Base-by-base conservation (phyloP, 2,113 vertebrate genomes). In the Trichomycterus rosablanca region DNA sequence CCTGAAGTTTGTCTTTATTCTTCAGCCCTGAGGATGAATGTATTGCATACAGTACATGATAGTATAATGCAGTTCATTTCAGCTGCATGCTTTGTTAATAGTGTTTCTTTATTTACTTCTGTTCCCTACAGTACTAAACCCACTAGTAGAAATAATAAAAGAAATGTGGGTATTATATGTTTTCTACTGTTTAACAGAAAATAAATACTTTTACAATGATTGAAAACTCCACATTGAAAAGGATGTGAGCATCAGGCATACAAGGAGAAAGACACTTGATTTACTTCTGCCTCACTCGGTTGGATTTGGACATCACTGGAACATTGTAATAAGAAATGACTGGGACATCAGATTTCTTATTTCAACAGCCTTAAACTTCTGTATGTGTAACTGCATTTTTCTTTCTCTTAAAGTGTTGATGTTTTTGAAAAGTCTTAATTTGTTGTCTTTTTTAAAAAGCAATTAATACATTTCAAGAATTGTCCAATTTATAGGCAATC, bases 301-400 rank as follows among this genome's bases (percentile, higher is more conserved):
- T 84, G 80, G 81, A 79, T 80, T 76, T 83, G 82, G 82, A 84
- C 67, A 82, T 80, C 67, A 71, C 67, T 78, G 77, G 62, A 74
- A 74, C n/a, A n/a, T 66, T 75, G 71, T 80, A 67, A 51, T 30
- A 40, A 56, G 40, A 72, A 50, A 59, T 75, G 78, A 78, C 77
- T 80, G 79, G 74, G 73, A 80, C 80, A 73, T 83, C 69, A 70
- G 58, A 83, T 80, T 83, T 83, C 78, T 79, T 76, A 78, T 83
- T 86, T 85, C 80, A 85, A 87, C 79, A 80, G 87, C 87, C 87
- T 89, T 89, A 89, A 88, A 80, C 77, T 80, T 86, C 81, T 81
- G 75, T 80, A 70, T 83, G 76, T 84, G 82, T 61, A 79, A 78
- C 64, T 84, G 79, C 85, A 79, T 80, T 84, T 75, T 78, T 75